Percentiles rank a stretch among this genome's conserved stretches.
Conservation (phyloP, 2,113 vertebrate genomes). For the Phodopus roborovskii region DNA sequence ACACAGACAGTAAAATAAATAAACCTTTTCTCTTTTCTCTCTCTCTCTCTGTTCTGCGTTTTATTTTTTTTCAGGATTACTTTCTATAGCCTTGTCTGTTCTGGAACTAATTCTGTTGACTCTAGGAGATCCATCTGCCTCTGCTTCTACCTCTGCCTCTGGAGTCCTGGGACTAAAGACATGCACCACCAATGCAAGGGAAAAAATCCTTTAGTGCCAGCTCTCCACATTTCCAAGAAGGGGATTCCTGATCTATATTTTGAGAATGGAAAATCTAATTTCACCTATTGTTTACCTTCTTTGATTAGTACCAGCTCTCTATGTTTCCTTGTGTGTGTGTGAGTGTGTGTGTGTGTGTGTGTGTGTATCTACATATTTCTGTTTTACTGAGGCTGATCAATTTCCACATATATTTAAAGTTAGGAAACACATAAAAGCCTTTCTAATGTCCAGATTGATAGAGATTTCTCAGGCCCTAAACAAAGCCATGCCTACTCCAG, state of each 20-base stretch:
- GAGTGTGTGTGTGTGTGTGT: neutral
- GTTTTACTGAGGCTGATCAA: neutral
- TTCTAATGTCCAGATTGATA: neutral
- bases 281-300: neutral
- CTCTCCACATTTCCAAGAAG: neutral
- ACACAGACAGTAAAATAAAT: neutral
- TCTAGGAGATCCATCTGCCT: neutral
- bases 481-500: neutral
- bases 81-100: neutral
- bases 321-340: neutral
- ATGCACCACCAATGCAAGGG: neutral
- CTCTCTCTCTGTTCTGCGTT: neutral
- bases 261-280: conserved; percentile 13
- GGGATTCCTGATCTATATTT: neutral
- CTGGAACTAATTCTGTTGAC: neutral
- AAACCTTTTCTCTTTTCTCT: neutral
- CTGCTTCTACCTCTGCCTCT: neutral
- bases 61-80: neutral
- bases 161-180: neutral
- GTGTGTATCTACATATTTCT: neutral
- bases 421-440: neutral
- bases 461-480: neutral
- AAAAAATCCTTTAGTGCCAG: neutral
- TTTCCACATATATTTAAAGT: conserved; percentile 3
- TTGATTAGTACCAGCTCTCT: too few species aligned